These are phyloP conservation scores for Microtus oregoni DNA, from an alignment of 2,113 vertebrate species.

Conservation along the genomic window DNA sequence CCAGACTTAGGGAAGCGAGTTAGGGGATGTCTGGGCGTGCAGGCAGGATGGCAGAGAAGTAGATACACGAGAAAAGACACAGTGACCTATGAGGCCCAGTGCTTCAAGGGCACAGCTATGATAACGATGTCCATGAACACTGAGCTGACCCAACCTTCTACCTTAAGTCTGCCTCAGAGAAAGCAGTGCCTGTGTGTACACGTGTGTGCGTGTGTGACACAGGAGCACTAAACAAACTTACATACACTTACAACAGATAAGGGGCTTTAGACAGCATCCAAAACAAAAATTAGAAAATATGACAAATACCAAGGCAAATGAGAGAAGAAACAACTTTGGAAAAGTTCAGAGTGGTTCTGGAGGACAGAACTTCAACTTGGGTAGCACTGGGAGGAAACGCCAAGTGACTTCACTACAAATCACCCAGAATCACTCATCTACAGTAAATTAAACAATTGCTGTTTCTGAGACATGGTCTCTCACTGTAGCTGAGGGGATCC, in stretches of 20 bases:
- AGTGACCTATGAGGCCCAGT: neutral
- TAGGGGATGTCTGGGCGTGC: neutral
- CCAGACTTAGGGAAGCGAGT: conserved; percentile 27
- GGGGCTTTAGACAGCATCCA: neutral
- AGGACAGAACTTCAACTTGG: neutral
- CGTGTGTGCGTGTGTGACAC: neutral
- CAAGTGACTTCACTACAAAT: neutral
- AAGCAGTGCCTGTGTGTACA: neutral
- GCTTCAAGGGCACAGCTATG: neutral
- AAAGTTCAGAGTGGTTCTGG: neutral
- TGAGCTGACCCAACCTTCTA: neutral
- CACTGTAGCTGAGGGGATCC: neutral
- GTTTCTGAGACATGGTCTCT: neutral
- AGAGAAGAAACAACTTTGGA: neutral
- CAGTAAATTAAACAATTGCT: neutral
- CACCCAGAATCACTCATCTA: neutral
- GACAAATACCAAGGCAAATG: conserved; percentile 37
- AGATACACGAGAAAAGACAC: neutral
- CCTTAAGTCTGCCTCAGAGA: neutral
- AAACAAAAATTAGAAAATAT: conserved; percentile 12
- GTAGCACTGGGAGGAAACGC: neutral
- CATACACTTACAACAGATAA: neutral
- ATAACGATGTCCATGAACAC: neutral
- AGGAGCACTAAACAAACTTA: neutral
- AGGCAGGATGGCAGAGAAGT: conserved; percentile 6